A percentile compares a stretch with the other conserved stretches of the same genome.
phyloP scores from a whole-genome alignment of 2,888 invertebrate genomes.

The Cremastobaeus sp. region DNA sequence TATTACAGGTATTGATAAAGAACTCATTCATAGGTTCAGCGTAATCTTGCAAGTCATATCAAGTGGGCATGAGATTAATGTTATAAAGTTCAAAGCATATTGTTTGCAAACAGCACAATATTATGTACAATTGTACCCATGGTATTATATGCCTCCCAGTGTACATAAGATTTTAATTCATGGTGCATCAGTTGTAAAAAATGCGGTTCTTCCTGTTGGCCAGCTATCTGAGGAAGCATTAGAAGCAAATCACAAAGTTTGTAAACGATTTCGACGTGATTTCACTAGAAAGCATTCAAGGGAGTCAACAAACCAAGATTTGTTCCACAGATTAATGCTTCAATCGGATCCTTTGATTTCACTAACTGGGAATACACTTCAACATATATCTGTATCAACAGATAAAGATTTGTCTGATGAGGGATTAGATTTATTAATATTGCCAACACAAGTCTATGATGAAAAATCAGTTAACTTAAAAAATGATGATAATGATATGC shows the following conservation, averaged over 20 bases:
- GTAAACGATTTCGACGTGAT: neutral
- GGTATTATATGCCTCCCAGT: too few species aligned
- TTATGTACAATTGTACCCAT: neutral
- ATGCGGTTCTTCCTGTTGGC: slow-evolving; percentile 10
- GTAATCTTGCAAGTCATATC: slow-evolving; percentile 11
- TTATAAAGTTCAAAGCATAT: neutral
- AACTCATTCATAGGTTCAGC: neutral
- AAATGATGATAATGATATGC: too few species aligned
- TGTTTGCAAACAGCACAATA: slow-evolving; percentile 9
- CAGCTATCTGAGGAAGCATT: too few species aligned
- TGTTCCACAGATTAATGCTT: neutral
- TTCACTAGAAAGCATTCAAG: neutral
- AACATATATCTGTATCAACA: too few species aligned
- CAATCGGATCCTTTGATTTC: slow-evolving; percentile 4
- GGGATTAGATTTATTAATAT: too few species aligned
- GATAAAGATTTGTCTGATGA: too few species aligned
- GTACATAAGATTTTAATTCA: slow-evolving; percentile 30
- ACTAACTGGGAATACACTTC: too few species aligned
- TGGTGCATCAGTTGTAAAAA: neutral
- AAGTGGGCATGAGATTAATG: slow-evolving; percentile 4
- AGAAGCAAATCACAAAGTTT: slow-evolving; percentile 23
- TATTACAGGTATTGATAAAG: slow-evolving; percentile 19
- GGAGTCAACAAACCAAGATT: neutral
- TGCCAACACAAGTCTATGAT: too few species aligned
- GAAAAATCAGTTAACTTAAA: too few species aligned